Base-by-base conservation (phyloP, 2,888 invertebrate genomes). In the Sesia bembeciformis region DNA sequence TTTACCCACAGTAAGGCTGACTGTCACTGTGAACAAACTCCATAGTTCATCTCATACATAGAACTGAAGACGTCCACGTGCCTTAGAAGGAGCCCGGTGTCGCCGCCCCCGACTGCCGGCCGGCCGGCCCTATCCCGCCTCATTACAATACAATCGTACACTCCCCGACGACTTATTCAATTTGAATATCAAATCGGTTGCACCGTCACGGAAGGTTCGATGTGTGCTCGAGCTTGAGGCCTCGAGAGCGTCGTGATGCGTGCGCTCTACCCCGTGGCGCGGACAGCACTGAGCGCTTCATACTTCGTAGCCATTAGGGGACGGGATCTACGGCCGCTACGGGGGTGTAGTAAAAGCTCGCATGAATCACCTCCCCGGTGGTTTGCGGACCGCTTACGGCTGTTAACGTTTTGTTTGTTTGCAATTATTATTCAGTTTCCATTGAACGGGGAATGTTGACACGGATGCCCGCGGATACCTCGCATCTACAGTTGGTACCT, bases 281-380 rank as follows among this genome's bases (percentile, higher is more conserved):
- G 75, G 68, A 62, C 74, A 70, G 67, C 70, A 85, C 86, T 85
- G 81, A 54, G 58, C 52, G 58, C 53, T 58, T 51, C 57, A 65
- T 39, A 51, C 68, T 62, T 62, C 71, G 70, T 72, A 73, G 72
- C 60, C 52, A 40, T 23, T n/a, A n/a, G 52, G 39, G 40, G 61
- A 64, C 64, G 68, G 59, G 53, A 61, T 74, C 78, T 76, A 78
- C 81, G 67, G 60, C 62, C 63, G 81, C 81, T 84, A 84, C 85
- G 81, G 77, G 82, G 81, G 76, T 81, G 74, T 67, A 61, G 62
- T 64, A 65, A 72, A 86, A 86, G 85, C 84, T 86, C 78, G 65
- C 64, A 64, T 75, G 74, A 75, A 67, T 76, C 72, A 77, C 62
- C 51, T 58, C 59, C 59, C 55, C 54, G 53, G 54, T 53, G 54